These are phyloP conservation scores for Listronotus bonariensis DNA, from an alignment of 1,140 invertebrate species.

Conservation along the genomic window DNA sequence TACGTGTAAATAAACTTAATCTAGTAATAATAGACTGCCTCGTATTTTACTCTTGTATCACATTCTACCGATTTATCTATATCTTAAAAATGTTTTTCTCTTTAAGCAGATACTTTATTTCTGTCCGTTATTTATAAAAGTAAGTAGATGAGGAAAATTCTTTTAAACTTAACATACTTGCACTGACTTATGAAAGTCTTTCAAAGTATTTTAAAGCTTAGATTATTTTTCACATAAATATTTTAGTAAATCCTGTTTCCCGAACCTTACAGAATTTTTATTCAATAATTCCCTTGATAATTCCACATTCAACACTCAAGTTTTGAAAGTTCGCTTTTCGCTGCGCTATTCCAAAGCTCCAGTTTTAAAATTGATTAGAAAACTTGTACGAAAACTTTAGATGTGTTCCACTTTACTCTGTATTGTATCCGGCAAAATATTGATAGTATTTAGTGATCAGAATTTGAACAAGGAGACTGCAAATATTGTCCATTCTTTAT, in stretches of 20 bases:
- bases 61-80: too few species aligned
- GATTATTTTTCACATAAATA: constrained; percentile 12
- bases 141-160: too few species aligned
- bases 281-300: constrained; percentile 12
- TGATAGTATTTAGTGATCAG: background rate
- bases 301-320: constrained; percentile 16
- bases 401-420: background rate
- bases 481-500: too few species aligned
- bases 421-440: background rate
- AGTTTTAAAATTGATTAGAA: background rate
- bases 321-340: background rate
- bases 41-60: too few species aligned
- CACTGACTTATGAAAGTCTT: background rate
- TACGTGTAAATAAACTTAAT: too few species aligned
- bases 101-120: too few species aligned
- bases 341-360: background rate
- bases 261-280: constrained; percentile 9
- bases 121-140: too few species aligned
- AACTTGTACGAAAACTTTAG: background rate
- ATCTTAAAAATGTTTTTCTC: too few species aligned
- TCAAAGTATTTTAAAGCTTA: constrained; percentile 2
- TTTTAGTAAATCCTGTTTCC: constrained; percentile 13
- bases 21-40: too few species aligned
- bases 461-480: too few species aligned
- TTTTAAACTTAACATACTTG: background rate